These are phyloP conservation scores for Eulemur coronatus DNA, from an alignment of 2,797 vertebrate species.

Conservation along the genomic window DNA sequence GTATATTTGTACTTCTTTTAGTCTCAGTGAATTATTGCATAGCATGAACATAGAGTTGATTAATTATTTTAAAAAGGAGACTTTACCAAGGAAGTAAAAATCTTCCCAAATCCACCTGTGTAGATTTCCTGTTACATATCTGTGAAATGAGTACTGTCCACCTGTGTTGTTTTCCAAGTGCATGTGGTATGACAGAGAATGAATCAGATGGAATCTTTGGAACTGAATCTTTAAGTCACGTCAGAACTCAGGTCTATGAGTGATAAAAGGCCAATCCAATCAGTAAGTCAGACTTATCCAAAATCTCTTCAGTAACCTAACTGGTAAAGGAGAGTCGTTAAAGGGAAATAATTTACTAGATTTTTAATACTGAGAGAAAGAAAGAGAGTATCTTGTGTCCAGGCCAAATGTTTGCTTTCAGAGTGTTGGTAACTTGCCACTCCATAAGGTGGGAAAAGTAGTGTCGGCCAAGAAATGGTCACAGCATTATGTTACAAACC, in stretches of 20 bases:
- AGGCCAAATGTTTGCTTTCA: slow-evolving; percentile 49
- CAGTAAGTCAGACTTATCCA: not conserved
- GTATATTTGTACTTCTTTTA: not conserved
- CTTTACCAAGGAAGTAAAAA: not conserved
- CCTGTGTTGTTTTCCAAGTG: not conserved
- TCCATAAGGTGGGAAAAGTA: slow-evolving; percentile 33
- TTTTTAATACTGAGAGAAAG: not conserved
- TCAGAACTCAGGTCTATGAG: not conserved
- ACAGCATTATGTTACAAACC: slow-evolving; percentile 33
- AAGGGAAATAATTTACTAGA: slow-evolving; percentile 1
- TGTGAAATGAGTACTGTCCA: not conserved
- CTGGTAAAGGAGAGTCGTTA: not conserved
- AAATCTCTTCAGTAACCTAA: not conserved
- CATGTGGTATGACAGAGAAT: not conserved
- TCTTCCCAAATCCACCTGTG: not conserved
- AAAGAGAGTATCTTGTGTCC: not conserved
- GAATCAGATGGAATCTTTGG: not conserved
- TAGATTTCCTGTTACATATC: not conserved
- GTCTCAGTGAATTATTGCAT: not conserved
- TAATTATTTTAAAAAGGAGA: not conserved
- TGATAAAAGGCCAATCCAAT: not conserved
- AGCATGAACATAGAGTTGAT: not conserved
- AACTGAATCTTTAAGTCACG: not conserved
- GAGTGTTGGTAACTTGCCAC: slow-evolving; percentile 57
- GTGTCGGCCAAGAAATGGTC: slow-evolving; percentile 53